Evolutionary conservation across 2,797 vertebrate species (phyloP).

Genomic region (Synanceia verrucosa): DNA sequence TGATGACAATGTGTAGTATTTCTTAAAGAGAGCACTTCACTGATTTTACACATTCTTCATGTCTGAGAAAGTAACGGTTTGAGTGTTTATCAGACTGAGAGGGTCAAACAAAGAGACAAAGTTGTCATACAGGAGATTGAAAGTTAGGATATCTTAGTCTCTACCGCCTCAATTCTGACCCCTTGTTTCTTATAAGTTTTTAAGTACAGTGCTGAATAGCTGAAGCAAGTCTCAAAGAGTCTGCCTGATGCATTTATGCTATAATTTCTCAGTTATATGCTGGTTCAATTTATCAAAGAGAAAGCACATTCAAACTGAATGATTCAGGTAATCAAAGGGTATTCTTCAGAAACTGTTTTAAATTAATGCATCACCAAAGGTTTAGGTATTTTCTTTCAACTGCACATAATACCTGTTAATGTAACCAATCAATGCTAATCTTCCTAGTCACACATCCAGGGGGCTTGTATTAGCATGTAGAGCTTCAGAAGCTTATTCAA

Average conservation of each 20-base stretch:
- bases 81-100: background rate
- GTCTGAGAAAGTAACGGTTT: background rate
- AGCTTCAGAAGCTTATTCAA: background rate
- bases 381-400: slow-evolving; percentile 3
- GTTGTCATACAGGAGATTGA: background rate
- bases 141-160: background rate
- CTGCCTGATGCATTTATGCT: background rate
- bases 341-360: background rate
- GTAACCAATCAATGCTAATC: background rate
- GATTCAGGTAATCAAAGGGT: background rate
- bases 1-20: background rate
- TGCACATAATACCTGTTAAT: background rate
- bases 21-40: background rate
- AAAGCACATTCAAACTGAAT: background rate
- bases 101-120: background rate
- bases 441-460: background rate
- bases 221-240: background rate
- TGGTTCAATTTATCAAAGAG: background rate
- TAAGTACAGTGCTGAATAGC: background rate
- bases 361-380: background rate
- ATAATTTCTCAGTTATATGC: background rate
- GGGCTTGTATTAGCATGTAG: background rate
- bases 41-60: background rate
- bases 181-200: background rate
- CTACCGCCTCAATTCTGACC: background rate